phyloP scores from a whole-genome alignment of 2,797 vertebrate species.

The Halcyon smyrnensis region DNA sequence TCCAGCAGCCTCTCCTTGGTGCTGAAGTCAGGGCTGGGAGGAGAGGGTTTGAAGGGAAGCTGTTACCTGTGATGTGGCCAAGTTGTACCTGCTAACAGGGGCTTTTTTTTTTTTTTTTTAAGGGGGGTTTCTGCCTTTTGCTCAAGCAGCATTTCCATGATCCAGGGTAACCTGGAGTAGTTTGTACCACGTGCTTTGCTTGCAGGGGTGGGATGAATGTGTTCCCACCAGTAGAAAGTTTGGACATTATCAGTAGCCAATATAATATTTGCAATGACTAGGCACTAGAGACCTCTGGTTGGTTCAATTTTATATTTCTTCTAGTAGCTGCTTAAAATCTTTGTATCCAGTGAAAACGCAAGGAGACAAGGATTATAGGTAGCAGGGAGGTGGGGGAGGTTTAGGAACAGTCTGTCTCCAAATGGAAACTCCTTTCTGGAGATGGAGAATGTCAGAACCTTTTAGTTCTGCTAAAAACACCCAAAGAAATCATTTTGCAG shows the following conservation, averaged over 20 bases:
- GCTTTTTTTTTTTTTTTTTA: background rate
- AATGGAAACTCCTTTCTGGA: background rate
- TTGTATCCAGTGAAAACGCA: background rate
- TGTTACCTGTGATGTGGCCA: background rate
- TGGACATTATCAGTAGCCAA: background rate
- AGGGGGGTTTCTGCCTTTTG: background rate
- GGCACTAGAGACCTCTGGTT: background rate
- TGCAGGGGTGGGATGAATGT: background rate
- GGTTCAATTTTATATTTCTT: background rate
- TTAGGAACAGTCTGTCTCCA: background rate
- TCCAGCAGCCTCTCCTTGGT: background rate
- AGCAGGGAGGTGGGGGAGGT: background rate
- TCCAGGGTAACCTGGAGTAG: background rate
- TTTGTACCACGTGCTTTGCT: accelerated
- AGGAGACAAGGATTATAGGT: background rate
- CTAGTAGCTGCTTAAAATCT: background rate
- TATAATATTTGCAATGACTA: background rate
- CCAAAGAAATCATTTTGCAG: background rate
- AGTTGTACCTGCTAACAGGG: background rate
- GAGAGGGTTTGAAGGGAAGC: accelerated
- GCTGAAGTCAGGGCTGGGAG: background rate
- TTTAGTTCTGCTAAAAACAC: background rate
- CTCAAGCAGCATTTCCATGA: background rate
- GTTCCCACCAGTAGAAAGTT: background rate
- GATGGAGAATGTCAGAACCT: background rate